Base-by-base conservation (phyloP, 2,888 invertebrate species). In the Gibbula magus region DNA sequence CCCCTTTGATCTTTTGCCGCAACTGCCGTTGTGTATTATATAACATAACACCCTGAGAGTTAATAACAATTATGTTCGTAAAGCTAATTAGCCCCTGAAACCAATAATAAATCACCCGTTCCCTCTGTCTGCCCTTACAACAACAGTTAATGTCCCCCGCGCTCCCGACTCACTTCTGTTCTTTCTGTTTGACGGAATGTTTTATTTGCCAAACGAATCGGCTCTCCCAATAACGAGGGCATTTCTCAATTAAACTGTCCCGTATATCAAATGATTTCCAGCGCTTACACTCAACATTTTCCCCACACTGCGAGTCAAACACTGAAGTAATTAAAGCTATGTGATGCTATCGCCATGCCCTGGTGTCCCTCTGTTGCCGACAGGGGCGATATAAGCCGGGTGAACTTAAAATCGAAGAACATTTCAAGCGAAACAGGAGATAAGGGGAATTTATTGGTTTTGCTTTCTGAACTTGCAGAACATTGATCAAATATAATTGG, bases 221-320 rank as follows among this genome's bases (percentile, higher is more conserved):
- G 29, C 25, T 61, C 29, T 10, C 61, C 61, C 61, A 61, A 61
- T 61, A 61, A 61, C 61, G 29, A 61, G 61, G 61, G 29, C 61
- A 61, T 61, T 61, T 61, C 61, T 61, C 61, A 61, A 61, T 61
- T 61, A 61, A 61, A 61, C 61, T 61, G 29, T 29, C 61, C 61
- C 61, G 61, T 61, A 61, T 61, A 61, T 20, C 61, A 61, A 61
- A 25, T 29, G 61, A 61, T 22, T 61, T 61, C 18, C 61, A 25
- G 16, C 29, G 61, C 25, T 25, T 29, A 61, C 29, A 29, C 29
- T 25, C 29, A 16, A 61, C 61, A 61, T 61, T 61, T 29, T 29
- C 29, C 61, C 25, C 25, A 61, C 61, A 25, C 16, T 25, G 25
- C 61, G 29, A 61, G 29, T 61, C 61, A 61, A 61, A 61, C 61